Evolutionary conservation across 2,113 vertebrate species (phyloP), one percentile per base, ranked within the genome.

Genomic region (Sorex fumeus): DNA sequence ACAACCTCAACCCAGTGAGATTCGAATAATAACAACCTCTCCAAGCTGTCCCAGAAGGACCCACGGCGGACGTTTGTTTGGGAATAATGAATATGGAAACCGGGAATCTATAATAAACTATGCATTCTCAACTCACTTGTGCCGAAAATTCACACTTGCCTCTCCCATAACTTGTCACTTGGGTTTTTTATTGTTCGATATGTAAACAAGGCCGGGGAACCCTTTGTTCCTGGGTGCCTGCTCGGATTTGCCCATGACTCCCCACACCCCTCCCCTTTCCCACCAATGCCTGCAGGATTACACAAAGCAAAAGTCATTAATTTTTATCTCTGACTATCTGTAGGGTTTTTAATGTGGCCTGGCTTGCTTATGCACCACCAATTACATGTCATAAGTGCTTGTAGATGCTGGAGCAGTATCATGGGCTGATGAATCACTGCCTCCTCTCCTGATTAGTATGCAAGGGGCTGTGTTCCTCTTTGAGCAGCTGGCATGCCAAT

Each of bases 261-360:
- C 98, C 64, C 94, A 57, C 57, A 60, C 21, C 19, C 75, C 95
- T 95, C 93, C 95, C 97, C 69, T 53, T 96, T 96, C 95, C 97
- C 96, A 97, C 97, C 97, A 96, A 92, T 74, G 96, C 97, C 97
- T 79, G 88, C 98, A 97, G 98, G 98, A 98, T 98, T 98, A 98
- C 98, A 98, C 98, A 98, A 98, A 98, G 98, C 98, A 98, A 98
- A 98, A 98, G 98, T 98, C 98, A 98, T 98, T 98, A 98, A 98
- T 98, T 98, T 98, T 98, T 98, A 98, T 98, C 98, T 98, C 98
- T 97, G 98, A 98, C 98, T 98, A 98, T 98, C 98, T 98, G 98
- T 98, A 97, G 98, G 98, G 98, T 98, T 98, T 98, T 98, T 98
- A 98, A 98, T 98, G 98, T 98, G 98, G 98, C 98, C 98, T 97